A percentile compares a stretch with the other conserved stretches of the same genome.
These are phyloP conservation scores for Chrysomallon squamiferum DNA, from an alignment of 1,140 invertebrate genomes.

Conservation along the genomic window DNA sequence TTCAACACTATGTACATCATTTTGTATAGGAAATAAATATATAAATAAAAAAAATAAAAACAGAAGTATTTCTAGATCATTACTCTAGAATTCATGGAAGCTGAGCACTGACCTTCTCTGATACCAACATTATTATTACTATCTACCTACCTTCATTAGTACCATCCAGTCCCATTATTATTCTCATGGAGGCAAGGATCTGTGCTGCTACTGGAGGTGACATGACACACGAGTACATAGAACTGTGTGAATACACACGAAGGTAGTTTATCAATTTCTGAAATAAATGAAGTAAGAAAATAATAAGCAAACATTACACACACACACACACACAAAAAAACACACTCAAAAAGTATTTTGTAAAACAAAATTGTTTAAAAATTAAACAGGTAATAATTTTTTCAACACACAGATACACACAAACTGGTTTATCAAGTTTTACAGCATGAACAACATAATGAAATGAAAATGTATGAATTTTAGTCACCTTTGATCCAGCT, in stretches of 20 bases:
- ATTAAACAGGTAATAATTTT: no score
- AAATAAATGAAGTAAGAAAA: slow-evolving; percentile 40
- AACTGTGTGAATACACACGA: slow-evolving; percentile 81
- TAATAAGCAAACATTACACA: not conserved
- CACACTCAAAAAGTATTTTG: no score
- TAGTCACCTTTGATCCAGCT: slow-evolving; percentile 81
- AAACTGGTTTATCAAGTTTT: not conserved
- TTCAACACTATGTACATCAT: no score
- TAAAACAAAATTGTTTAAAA: no score
- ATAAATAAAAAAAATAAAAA: not conserved
- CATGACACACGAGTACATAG: slow-evolving; percentile 87
- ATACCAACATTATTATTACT: no score
- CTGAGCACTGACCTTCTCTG: no score
- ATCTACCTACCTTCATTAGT: slow-evolving; percentile 71
- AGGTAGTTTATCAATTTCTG: slow-evolving; percentile 82
- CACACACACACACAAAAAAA: no score
- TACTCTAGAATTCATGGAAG: no score
- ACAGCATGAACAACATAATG: no score
- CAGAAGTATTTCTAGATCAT: no score
- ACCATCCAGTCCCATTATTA: slow-evolving; percentile 86
- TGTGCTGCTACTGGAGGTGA: slow-evolving; percentile 88
- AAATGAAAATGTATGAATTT: no score
- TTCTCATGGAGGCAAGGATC: slow-evolving; percentile 87
- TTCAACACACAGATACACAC: no score
- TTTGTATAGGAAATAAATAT: not conserved